Evolutionary conservation across 2,888 invertebrate species (phyloP).

Genomic region (Aquatica leii): DNA sequence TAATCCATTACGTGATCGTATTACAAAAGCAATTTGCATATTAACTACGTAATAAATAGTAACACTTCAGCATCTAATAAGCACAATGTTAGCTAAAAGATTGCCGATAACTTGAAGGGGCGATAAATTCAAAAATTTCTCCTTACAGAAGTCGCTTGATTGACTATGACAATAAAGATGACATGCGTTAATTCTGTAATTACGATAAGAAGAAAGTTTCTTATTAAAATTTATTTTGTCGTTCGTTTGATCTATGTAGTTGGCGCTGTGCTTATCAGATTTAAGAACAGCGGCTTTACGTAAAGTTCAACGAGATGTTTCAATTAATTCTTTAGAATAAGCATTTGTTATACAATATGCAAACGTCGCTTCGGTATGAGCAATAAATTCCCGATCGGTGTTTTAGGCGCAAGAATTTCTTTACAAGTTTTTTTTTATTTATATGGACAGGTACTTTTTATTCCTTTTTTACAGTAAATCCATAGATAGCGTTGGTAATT

Average conservation of each 20-base stretch:
- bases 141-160: conserved; percentile 8
- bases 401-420: no score
- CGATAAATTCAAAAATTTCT: conserved; percentile 6
- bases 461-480: no score
- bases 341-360: no score
- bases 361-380: no score
- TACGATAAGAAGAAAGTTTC: conserved; percentile 11
- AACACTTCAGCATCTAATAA: conserved; percentile 9
- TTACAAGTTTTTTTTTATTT: no score
- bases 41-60: conserved; percentile 9
- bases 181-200: conserved; percentile 7
- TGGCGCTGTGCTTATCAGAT: no score
- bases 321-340: no score
- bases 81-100: conserved; percentile 1
- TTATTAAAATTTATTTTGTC: not conserved
- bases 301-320: no score
- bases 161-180: conserved; percentile 5
- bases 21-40: conserved; percentile 13
- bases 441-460: no score
- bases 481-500: not conserved
- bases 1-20: conserved; percentile 6
- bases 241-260: no score
- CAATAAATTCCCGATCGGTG: no score
- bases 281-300: no score
- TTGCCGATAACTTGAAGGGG: not conserved